Percentiles rank a stretch among this genome's conserved stretches.
phyloP scores from a whole-genome alignment of 2,888 invertebrate genomes.

The Ophion slaviceki region DNA sequence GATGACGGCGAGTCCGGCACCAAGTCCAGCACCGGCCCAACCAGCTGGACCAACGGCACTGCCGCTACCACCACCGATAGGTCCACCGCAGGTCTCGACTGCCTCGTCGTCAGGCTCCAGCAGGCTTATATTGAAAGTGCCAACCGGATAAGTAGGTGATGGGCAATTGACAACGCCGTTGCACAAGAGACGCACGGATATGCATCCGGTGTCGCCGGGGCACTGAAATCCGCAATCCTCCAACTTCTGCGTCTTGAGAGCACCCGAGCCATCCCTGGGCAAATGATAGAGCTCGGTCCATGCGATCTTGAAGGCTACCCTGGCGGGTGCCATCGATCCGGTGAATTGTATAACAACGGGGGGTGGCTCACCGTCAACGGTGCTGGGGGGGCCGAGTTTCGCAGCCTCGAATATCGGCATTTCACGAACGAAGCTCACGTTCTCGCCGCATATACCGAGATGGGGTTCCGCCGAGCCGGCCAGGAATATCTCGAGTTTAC shows the following conservation, averaged over 20 bases:
- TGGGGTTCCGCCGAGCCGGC: conserved; percentile 90
- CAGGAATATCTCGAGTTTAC: conserved; percentile 92
- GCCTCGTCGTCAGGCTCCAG: conserved; percentile 90
- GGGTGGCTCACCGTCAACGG: conserved; percentile 85
- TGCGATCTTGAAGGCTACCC: conserved; percentile 94
- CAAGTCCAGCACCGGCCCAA: conserved; percentile 87
- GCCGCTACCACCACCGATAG: conserved; percentile 84
- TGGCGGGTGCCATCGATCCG: conserved; percentile 90
- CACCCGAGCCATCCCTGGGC: conserved; percentile 93
- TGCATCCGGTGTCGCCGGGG: conserved; percentile 93
- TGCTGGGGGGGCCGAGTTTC: conserved; percentile 86
- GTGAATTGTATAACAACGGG: conserved; percentile 90
- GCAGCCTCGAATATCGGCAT: conserved; percentile 92
- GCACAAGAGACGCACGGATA: conserved; percentile 92
- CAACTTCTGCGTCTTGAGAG: conserved; percentile 90
- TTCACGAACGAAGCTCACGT: conserved; percentile 91
- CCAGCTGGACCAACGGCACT: conserved; percentile 83
- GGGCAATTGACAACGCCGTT: conserved; percentile 96
- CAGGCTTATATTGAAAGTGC: conserved; percentile 68
- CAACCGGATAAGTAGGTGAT: conserved; percentile 83
- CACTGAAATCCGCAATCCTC: conserved; percentile 94
- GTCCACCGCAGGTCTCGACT: conserved; percentile 88
- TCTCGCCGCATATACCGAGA: conserved; percentile 93
- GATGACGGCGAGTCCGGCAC: conserved; percentile 86
- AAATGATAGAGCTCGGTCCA: conserved; percentile 96